A percentile compares a stretch with the other conserved stretches of the same genome.
Conservation (phyloP, 2,888 invertebrate species). For the Lasius platythorax region DNA sequence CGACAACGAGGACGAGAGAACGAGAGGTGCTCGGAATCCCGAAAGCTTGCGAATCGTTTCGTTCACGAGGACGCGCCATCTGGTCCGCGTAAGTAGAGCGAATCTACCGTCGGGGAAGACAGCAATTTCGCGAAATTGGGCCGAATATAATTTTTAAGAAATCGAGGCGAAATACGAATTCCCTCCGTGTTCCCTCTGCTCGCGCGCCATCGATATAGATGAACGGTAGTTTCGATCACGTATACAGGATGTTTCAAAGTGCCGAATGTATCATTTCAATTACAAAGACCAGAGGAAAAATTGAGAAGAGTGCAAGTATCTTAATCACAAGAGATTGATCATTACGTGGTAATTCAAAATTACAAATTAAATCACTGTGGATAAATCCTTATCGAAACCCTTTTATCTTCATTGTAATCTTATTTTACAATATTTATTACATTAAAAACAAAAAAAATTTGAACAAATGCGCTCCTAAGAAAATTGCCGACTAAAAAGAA, state of each 20-base stretch:
- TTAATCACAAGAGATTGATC: neutral
- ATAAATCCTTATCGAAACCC: neutral
- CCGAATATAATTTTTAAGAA: conserved; percentile 74
- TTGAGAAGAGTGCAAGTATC: neutral
- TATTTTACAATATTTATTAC: neutral
- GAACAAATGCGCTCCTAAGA: neutral
- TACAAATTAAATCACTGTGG: neutral
- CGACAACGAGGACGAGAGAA: conserved; percentile 26
- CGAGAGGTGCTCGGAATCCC: conserved; percentile 47
- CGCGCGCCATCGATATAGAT: conserved; percentile 62
- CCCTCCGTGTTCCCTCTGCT: conserved; percentile 59
- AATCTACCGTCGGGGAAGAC: conserved; percentile 44
- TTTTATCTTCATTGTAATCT: neutral
- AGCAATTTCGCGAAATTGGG: conserved; percentile 72
- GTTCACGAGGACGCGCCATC: conserved; percentile 51
- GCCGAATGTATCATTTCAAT: conserved; percentile 14
- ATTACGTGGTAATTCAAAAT: neutral
- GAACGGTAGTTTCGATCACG: neutral
- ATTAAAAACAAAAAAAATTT: neutral
- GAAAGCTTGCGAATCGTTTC: conserved; percentile 41
- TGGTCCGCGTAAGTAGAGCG: conserved; percentile 44
- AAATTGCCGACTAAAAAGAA: neutral
- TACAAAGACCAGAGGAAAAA: neutral
- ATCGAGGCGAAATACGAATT: conserved; percentile 67
- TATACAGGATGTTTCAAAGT: conserved; percentile 2